Evolutionary conservation across 2,888 invertebrate species (phyloP).

Genomic region (Eudasyphora cyanicolor): DNA sequence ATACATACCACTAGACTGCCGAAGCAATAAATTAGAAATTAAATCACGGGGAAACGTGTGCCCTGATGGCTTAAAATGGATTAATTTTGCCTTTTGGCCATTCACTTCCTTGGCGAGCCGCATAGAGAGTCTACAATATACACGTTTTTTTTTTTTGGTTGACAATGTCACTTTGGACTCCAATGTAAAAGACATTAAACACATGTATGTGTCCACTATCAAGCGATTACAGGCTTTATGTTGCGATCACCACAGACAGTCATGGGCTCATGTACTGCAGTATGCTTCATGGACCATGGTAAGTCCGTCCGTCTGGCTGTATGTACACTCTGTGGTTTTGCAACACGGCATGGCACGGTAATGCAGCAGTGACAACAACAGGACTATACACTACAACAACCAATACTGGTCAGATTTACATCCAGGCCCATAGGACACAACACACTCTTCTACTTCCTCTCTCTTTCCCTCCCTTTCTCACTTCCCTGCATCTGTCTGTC

Average conservation of each 20-base stretch:
- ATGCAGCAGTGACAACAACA: no score
- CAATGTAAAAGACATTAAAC: conserved; percentile 41
- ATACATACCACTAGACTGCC: neutral
- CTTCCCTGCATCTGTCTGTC: neutral
- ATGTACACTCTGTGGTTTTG: conserved; percentile 59
- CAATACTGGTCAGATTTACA: conserved; percentile 37
- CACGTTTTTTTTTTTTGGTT: neutral
- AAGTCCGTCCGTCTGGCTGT: neutral
- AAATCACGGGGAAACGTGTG: conserved; percentile 24
- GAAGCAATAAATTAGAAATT: conserved; percentile 26
- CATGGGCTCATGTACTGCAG: conserved; percentile 9
- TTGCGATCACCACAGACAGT: conserved; percentile 30
- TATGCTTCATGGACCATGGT: neutral
- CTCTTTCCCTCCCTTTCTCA: neutral
- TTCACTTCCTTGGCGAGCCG: conserved; percentile 4
- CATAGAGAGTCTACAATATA: no score
- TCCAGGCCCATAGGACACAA: conserved; percentile 45
- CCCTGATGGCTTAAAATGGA: neutral
- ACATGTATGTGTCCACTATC: conserved; percentile 19
- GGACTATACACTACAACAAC: no score
- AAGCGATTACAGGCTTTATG: conserved; percentile 42
- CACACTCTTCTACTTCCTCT: neutral
- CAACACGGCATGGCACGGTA: conserved; percentile 4
- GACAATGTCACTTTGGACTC: conserved; percentile 1
- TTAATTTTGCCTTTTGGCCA: conserved; percentile 12